phyloP scores from a whole-genome alignment of 92 coral and sea anemone species.

The Blastomussa wellsi region DNA sequence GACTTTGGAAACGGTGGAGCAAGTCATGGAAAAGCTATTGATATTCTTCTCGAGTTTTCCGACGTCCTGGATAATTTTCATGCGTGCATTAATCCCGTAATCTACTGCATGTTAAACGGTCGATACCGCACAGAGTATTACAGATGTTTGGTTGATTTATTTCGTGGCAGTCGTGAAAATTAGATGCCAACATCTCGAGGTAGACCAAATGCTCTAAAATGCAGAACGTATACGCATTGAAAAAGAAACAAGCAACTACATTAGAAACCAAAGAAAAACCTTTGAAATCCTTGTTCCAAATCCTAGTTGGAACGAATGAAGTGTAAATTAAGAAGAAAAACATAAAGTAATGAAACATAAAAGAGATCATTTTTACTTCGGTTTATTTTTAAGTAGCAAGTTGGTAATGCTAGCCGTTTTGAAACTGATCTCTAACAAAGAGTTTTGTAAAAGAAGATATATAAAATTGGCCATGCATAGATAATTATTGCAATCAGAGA shows the following conservation, averaged over 20 bases:
- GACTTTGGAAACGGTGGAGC: slow-evolving; percentile 71
- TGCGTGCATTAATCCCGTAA: slow-evolving; percentile 78
- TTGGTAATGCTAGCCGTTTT: neutral
- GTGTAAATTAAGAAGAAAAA: neutral
- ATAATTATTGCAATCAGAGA: neutral
- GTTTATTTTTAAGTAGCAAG: neutral
- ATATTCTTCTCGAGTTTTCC: slow-evolving; percentile 61
- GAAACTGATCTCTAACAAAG: neutral
- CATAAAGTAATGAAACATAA: neutral
- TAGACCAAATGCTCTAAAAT: neutral
- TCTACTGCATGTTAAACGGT: slow-evolving; percentile 74
- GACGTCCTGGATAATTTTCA: slow-evolving; percentile 75
- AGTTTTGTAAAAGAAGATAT: neutral
- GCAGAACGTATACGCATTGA: neutral
- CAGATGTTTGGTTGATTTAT: slow-evolving; percentile 28
- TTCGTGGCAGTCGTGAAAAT: slow-evolving; percentile 6
- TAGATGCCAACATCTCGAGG: neutral
- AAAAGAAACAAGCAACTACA: neutral
- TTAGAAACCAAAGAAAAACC: neutral
- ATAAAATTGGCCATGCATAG: neutral
- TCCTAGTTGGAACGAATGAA: neutral
- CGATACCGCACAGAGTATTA: slow-evolving; percentile 81
- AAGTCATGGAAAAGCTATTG: slow-evolving; percentile 55
- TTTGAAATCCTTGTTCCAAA: neutral
- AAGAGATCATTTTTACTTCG: neutral